phyloP scores from a whole-genome alignment of 2,113 vertebrate species.

The Leptosomus discolor region DNA sequence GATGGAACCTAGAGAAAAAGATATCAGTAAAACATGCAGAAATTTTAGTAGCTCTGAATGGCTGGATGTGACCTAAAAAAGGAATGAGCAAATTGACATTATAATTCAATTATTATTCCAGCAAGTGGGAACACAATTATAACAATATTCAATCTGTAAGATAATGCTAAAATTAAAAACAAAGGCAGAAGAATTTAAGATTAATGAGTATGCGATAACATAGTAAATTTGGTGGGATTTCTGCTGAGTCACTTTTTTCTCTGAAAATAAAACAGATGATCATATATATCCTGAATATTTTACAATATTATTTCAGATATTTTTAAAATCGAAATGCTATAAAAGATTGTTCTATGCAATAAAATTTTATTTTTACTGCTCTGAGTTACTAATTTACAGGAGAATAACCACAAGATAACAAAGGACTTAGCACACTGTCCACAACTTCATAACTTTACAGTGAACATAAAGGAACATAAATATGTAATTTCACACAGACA shows the following conservation, averaged over 20 bases:
- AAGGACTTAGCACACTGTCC: not conserved
- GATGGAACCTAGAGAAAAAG: not conserved
- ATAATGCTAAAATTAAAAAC: not conserved
- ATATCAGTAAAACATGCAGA: not conserved
- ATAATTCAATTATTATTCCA: not conserved
- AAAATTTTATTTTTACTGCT: not conserved
- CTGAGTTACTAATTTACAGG: not conserved
- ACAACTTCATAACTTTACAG: not conserved
- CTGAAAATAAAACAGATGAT: not conserved
- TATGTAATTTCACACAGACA: slow-evolving; percentile 8
- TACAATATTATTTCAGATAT: not conserved
- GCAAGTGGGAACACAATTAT: not conserved
- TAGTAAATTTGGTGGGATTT: not conserved
- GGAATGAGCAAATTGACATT: slow-evolving; percentile 48
- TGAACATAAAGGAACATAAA: not conserved
- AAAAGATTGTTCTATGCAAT: not conserved
- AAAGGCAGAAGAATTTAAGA: not conserved
- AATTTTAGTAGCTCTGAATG: not conserved
- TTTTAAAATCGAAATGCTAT: not conserved
- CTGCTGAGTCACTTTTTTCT: not conserved
- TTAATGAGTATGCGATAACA: not conserved
- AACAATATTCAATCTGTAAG: not conserved
- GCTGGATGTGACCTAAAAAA: slow-evolving; percentile 44
- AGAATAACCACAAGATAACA: not conserved
- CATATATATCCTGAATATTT: not conserved